Base-by-base conservation (phyloP, 2,113 vertebrate species). In the Phylloscopus trochiloides region DNA sequence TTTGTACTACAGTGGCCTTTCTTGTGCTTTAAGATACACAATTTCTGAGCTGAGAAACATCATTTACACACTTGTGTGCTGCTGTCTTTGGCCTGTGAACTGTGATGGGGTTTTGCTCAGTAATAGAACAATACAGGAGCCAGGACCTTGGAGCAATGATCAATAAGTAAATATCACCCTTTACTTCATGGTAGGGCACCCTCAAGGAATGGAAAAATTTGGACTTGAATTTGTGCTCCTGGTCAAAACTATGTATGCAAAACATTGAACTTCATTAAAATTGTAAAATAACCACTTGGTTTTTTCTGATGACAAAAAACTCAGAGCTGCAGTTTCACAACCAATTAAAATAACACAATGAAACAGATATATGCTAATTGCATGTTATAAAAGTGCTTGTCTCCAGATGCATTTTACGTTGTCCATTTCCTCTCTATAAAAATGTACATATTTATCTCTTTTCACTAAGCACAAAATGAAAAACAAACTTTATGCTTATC, bases 281-380 rank as follows among this genome's bases (percentile, higher is more conserved):
- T n/a, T 82, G 17, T 74, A 94, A 96, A 97, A 42, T 20, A 89
- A 86, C 34, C 61, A 26, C 42, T 82, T 85, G 59, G 77, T 36
- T 74, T 95, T 81, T 90, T 79, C 52, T 93, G 26, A 68, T 85
- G 59, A 79, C 8, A 88, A 71, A 71, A 77, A 88, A 20, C 57
- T 63, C 31, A 70, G 47, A 40, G 17, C 28, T 66, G n/a, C 55
- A 22, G 19, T 88, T 94, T 94, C 71, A 47, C 55, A 85, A 70
- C 28, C 29, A 84, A 70, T 88, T 91, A 76, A 80, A 88, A 84
- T 86, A 94, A 34, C 25, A 92, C 72, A 94, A 96, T 88, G 87
- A 89, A 96, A 93, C 16, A 90, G 57, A 95, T 90, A 84, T 58
- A 77, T 55, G 34, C 16, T 88, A 91, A 78, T 38, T 68, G 40